Conservation (phyloP, 2,113 vertebrate species). For the Melozone crissalis region DNA sequence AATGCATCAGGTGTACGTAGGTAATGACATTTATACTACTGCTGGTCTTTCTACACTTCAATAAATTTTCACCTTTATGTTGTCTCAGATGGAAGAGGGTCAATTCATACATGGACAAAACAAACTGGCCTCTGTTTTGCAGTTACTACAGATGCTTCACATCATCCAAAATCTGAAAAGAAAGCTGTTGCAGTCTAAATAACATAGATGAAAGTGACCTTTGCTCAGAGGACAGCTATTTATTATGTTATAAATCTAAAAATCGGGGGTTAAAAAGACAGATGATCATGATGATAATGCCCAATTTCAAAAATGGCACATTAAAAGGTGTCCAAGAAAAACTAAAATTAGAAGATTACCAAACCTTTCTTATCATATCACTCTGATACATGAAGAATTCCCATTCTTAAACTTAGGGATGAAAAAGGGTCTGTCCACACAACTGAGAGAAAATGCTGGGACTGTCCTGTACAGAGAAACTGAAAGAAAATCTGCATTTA, state of each 20-base stretch:
- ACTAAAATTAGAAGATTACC: neutral
- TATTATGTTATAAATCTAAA: neutral
- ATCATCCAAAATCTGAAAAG: neutral
- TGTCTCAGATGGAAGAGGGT: neutral
- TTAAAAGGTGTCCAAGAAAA: neutral
- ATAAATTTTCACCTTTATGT: neutral
- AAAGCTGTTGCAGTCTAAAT: neutral
- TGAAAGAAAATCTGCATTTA: neutral
- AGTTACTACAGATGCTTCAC: neutral
- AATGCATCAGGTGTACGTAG: neutral
- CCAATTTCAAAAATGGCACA: neutral
- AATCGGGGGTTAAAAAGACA: neutral
- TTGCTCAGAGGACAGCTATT: constrained; percentile 30
- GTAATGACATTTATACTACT: neutral
- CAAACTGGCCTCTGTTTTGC: neutral
- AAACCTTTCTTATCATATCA: neutral
- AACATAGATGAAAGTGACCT: constrained; percentile 16
- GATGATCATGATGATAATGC: neutral
- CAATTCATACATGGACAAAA: neutral
- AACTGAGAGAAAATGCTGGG: neutral
- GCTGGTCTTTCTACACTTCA: neutral
- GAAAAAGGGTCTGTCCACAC: neutral
- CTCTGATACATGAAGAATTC: neutral
- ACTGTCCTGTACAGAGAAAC: neutral
- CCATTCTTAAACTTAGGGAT: neutral